Base-by-base conservation (phyloP, 2,888 invertebrate genomes). In the Auanema sp. region DNA sequence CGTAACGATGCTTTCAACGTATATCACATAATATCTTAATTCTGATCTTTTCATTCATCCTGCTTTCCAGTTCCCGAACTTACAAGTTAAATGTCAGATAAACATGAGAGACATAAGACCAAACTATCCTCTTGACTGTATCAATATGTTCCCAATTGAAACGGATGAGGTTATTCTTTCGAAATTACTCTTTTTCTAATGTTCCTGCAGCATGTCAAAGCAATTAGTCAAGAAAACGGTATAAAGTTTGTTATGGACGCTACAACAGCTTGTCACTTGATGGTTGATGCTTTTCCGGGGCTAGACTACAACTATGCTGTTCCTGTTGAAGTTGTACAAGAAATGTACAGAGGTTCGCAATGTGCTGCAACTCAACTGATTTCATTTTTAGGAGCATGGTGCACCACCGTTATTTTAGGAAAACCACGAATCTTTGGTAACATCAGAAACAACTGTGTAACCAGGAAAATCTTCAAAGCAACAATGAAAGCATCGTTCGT, bases 181-280 rank as follows among this genome's bases (percentile, higher is more conserved):
- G 21, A 24, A 21, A 12, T 33, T 2, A 6, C 8, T 16, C 21
- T 5, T 5, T 18, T 5, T 2, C 12, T 53, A 6, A 16, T 33
- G n/a, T 53, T 60, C 2, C 16, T 44, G 43, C 24, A 61, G 61
- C 44, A 8, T 11, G 55, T 40, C 5, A 16, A 42, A 8, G 16
- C 41, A 6, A 23, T 57, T 11, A 57, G 62, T 40, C 49, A 43
- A 4, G 57, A 62, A 10, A 49, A 33, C 18, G 16, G 33, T n/a
- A 42, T 62, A 16, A n/a, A n/a, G 16, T n/a, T 57, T 12, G 56
- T 57, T 11, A 62, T 62, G 62, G 62, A 62, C 49, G 57, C 42
- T 21, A 47, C 62, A 21, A 62, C 62, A 2, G 57, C 57, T 18
- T 25, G 57, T 33, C 50, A 57, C 18, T 16, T 62, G 23, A 49